Base-by-base conservation (phyloP, 2,888 invertebrate genomes). In the Sturmia bella region DNA sequence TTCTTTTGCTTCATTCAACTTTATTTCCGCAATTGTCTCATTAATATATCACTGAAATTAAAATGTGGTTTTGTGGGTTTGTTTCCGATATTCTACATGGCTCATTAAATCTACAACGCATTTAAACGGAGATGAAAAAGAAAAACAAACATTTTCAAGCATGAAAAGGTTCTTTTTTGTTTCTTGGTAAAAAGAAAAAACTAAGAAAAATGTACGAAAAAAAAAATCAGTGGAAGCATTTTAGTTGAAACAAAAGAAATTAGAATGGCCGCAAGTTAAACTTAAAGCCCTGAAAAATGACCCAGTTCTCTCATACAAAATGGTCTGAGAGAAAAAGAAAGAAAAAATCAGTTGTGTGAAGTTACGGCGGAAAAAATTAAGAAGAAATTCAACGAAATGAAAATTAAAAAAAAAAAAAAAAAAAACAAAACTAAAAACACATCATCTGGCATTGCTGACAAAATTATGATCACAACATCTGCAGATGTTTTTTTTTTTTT, bases 1-100 rank as follows among this genome's bases (percentile, higher is more conserved):
- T 77, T 77, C 52, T 63, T 66, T 70, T 78, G 82, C 82, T 70
- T 82, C 82, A 82, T 78, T 82, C 59, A 75, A 59, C 66, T 66
- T 70, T 75, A 82, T 82, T 82, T 82, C 82, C 82, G 82, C 69
- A 74, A 82, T 63, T 77, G 64, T 78, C 74, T 78, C 69, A 70
- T 78, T 74, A 82, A 64, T 74, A 74, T 59, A 64, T 68, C 61
- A 69, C n/a, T 69, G 15, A 24, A 69, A 69, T 69, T 43, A 61
- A 61, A n/a, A 45, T 54, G 69, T 54, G 61, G 41, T 54, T 69
- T 48, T 69, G 64, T 59, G 50, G 66, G 66, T 59, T 66, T 76
- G 32, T 32, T 68, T 75, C 66, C 75, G 68, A 61, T 74, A 48
- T 74, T 57, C 41, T 75, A 48, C 41, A 59, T 37, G 61, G 61